Evolutionary conservation across 2,888 invertebrate genomes (phyloP), one percentile per base, ranked within the genome.

Genomic region (Therioaphis trifolii): DNA sequence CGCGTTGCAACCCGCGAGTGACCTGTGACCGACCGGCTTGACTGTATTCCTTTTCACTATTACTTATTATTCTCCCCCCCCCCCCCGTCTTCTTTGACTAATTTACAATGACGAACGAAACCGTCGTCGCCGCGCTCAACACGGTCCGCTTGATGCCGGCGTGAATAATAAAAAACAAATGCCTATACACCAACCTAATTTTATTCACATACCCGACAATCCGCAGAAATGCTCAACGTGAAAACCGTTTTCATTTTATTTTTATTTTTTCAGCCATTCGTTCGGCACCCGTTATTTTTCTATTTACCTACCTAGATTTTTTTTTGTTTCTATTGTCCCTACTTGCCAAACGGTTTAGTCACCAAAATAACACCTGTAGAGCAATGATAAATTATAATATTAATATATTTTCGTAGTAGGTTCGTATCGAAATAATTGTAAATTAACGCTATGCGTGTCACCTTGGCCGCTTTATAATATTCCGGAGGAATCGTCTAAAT

Each of bases 21-120:
- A 77, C 63, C 77, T 63, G 63, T 63, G 77, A 63, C 77, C 77
- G 46, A 21, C 43, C 63, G n/a, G n/a, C n/a, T n/a, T n/a, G n/a
- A n/a, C n/a, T 14, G 43, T 35, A 35, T 72, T 75, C 27, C 27
- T 63, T 43, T 58, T 46, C 18, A 66, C 14, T 66, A 66, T 69
- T 55, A 11, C n/a, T 55, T 21, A 21, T 46, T 9, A 4, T 46
- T 46, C 46, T 12, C 2, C 46, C 46, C 46, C 12, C 46, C 46
- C 46, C 69, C 18, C 24, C 15, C 49, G 21, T 52, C 35, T 72
- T 52, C 35, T 72, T 77, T 76, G 5, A 66, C n/a, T 29, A 14
- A 77, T 52, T 79, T 40, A 71, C 69, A n/a, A n/a, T 15, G 46
- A 29, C 46, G 18, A 46, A 14, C 63, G 63, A 63, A 76, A 63